phyloP scores from a whole-genome alignment of 2,797 vertebrate species.

The Poecilia velifera region DNA sequence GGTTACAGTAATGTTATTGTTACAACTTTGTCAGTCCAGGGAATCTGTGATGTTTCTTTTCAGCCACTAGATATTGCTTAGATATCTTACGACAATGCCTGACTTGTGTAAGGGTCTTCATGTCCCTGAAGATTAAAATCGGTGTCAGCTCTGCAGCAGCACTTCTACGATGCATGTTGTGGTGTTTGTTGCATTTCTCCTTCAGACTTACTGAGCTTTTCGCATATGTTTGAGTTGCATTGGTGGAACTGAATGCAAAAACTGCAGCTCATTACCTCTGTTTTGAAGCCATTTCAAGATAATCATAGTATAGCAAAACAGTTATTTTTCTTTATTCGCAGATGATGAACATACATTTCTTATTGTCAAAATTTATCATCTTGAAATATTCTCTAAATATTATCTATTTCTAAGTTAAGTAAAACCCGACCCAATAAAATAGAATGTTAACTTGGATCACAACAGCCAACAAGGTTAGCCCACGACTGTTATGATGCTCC shows the following conservation, averaged over 20 bases:
- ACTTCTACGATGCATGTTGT: background rate
- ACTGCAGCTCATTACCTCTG: background rate
- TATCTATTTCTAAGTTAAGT: background rate
- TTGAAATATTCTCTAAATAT: background rate
- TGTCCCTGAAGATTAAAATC: constrained; percentile 21
- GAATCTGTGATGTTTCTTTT: constrained; percentile 23
- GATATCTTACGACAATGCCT: constrained; percentile 5
- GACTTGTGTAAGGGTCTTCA: constrained; percentile 7
- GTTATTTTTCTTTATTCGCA: background rate
- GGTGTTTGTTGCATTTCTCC: constrained; percentile 7
- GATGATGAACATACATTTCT: background rate
- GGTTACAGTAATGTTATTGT: constrained; percentile 11
- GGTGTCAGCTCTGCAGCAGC: constrained; percentile 19
- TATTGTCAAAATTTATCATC: background rate
- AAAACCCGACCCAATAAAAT: background rate
- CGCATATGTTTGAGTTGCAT: background rate
- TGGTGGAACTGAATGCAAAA: background rate
- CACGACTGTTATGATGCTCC: background rate
- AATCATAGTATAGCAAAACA: background rate
- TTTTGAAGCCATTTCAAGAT: background rate
- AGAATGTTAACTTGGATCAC: background rate
- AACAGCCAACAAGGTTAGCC: background rate
- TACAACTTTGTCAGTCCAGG: constrained; percentile 4
- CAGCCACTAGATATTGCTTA: constrained; percentile 5
- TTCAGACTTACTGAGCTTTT: constrained; percentile 5